Conservation (phyloP, 2,113 vertebrate species). For the Etheostoma cragini region DNA sequence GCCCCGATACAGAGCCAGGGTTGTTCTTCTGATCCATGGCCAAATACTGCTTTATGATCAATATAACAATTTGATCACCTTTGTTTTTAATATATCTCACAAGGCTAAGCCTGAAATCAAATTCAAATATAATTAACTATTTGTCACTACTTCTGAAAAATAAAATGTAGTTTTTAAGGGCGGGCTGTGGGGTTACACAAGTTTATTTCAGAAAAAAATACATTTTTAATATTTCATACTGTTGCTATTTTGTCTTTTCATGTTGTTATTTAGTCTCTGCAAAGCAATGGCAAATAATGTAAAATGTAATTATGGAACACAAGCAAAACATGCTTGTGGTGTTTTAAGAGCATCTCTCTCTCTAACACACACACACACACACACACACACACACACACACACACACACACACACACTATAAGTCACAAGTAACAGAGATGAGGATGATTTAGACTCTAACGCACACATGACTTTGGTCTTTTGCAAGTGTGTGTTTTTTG, state of each 20-base stretch:
- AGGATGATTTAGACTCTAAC: neutral
- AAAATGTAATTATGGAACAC: neutral
- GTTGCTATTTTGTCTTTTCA: neutral
- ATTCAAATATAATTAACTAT: neutral
- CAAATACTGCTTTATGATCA: neutral
- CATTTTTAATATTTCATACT: neutral
- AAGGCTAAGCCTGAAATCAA: neutral
- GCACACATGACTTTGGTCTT: neutral
- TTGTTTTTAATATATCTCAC: neutral
- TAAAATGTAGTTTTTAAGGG: neutral
- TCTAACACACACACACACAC: constrained; percentile 1
- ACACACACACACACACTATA: too few relatives aligned
- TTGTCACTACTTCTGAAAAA: neutral
- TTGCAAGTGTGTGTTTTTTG: neutral
- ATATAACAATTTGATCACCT: neutral
- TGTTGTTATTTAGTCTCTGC: neutral
- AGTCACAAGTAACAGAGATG: neutral
- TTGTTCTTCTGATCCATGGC: neutral
- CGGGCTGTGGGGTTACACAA: neutral
- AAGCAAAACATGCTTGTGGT: too few relatives aligned
- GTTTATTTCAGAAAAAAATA: neutral
- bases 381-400: neutral
- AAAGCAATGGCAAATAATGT: neutral
- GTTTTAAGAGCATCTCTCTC: neutral
- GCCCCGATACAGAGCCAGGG: too few relatives aligned